Evolutionary conservation across 1,140 invertebrate species (phyloP).

Genomic region (Camponotus vicinus): DNA sequence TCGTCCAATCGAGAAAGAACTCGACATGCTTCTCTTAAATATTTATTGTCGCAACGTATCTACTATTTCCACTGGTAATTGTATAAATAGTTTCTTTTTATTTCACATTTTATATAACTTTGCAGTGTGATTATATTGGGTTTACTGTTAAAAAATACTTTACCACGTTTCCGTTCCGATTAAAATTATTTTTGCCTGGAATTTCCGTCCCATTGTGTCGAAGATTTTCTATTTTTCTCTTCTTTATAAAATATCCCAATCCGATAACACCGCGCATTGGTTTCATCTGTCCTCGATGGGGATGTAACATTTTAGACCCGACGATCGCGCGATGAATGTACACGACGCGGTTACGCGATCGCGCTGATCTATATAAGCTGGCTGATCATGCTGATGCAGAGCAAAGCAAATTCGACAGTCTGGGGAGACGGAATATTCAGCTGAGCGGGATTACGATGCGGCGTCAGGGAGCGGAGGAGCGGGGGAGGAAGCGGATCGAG

Average conservation of each 20-base stretch:
- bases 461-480: neutral
- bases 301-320: constrained; percentile 5
- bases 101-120: too few relatives aligned
- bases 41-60: neutral
- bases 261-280: constrained; percentile 1
- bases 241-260: neutral
- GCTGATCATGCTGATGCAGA: constrained; percentile 51
- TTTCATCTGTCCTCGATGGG: constrained; percentile 13
- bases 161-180: neutral
- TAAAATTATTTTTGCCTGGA: neutral
- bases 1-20: neutral
- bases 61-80: neutral
- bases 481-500: constrained; percentile 22
- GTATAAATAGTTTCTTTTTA: too few relatives aligned
- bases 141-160: neutral
- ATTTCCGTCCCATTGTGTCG: neutral
- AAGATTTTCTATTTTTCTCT: neutral
- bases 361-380: constrained; percentile 37
- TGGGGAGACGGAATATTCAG: constrained; percentile 60
- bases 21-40: neutral
- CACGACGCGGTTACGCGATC: constrained; percentile 36
- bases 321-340: constrained; percentile 17
- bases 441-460: constrained; percentile 50
- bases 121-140: neutral
- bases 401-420: constrained; percentile 55